Evolutionary conservation across 2,888 invertebrate genomes (phyloP), one percentile per base, ranked within the genome.

Genomic region (Drosophila siamana): DNA sequence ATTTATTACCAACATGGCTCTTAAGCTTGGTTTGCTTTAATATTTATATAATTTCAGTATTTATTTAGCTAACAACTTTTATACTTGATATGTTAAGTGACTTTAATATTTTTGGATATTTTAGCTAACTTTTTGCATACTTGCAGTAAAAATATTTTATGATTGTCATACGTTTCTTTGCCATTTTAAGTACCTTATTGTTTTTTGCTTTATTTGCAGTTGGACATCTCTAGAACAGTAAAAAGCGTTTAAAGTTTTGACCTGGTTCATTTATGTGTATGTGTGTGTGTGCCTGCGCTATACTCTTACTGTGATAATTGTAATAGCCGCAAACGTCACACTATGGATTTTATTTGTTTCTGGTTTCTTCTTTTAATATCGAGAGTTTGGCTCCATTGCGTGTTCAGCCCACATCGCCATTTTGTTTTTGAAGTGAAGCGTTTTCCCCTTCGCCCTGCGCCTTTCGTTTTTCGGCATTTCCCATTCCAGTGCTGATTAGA

Each of bases 221-320:
- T 19, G 55, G 44, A 30, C 74, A 74, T 60, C 78, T 55, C 62
- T 55, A 33, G 3, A 22, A 46, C 56, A 43, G 19, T 38, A 33
- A 66, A 62, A 68, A 47, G 28, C 68, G 69, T 65, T 73, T 80
- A 72, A 70, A 63, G 63, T 62, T 62, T 43, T 79, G 69, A 80
- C 78, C 78, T 78, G 74, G 50, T 79, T 79, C 61, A 71, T 77
- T 74, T 78, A 65, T 78, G 68, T 64, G 60, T 16, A 22, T 38
- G 38, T 57, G 36, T n/a, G 46, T 78, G 68, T 64, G 60, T 16
- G 28, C 46, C 41, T 57, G 36, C 15, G 46, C 47, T 57, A 22
- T 28, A 46, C 24, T 26, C n/a, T 9, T 5, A 40, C 60, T 65
- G 44, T 63, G 77, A 79, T 78, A 79, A 79, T 68, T 62, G 50